Evolutionary conservation across 2,888 invertebrate species (phyloP).

Genomic region (Amblyteles armatorius): DNA sequence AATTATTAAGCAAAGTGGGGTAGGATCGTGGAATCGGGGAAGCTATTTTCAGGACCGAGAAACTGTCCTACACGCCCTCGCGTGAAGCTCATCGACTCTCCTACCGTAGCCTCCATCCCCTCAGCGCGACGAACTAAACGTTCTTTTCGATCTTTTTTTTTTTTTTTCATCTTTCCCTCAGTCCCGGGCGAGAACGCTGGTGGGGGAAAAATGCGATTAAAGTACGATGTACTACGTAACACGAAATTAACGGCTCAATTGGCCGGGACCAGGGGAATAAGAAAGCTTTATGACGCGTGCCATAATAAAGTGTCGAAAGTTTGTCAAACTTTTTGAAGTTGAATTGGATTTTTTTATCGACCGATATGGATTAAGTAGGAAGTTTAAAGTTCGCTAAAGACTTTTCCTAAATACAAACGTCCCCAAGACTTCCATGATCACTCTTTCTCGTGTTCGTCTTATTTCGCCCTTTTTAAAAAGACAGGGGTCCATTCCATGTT

Average conservation of each 20-base stretch:
- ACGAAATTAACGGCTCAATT: conserved; percentile 58
- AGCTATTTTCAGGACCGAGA: conserved; percentile 71
- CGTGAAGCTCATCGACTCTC: conserved; percentile 21
- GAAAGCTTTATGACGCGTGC: conserved; percentile 39
- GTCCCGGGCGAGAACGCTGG: conserved; percentile 13
- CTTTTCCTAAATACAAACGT: too few species aligned
- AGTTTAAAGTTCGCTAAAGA: too few species aligned
- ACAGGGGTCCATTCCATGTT: too few species aligned
- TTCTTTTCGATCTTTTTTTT: conserved; percentile 21
- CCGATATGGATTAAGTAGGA: too few species aligned
- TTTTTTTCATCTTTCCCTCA: conserved; percentile 41
- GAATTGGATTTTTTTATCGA: background rate
- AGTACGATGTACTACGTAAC: conserved; percentile 52
- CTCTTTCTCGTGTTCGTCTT: too few species aligned
- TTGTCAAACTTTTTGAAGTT: conserved; percentile 30
- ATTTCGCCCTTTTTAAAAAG: too few species aligned
- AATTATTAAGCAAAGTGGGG: conserved; percentile 77
- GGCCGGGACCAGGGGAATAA: conserved; percentile 27
- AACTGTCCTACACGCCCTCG: conserved; percentile 33
- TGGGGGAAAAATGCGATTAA: conserved; percentile 50
- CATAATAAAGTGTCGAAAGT: conserved; percentile 27
- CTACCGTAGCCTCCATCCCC: conserved; percentile 21
- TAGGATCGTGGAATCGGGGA: conserved; percentile 47
- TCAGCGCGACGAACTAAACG: conserved; percentile 31
- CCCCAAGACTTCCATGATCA: too few species aligned